phyloP scores from a whole-genome alignment of 37 sponge, comb jelly and placozoan species.

The Chondrosia reniformis region DNA sequence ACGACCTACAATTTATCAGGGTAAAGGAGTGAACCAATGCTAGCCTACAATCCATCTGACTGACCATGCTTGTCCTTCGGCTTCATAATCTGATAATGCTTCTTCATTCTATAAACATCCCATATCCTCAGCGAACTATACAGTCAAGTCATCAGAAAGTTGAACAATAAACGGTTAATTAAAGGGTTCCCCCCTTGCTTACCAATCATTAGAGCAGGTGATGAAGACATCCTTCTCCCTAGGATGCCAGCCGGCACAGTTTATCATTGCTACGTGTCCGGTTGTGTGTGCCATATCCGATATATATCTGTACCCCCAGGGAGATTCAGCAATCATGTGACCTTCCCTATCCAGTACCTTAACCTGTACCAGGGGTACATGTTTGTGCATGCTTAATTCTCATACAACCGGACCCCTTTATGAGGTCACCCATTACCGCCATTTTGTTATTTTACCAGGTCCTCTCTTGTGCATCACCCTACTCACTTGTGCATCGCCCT shows the following conservation, averaged over 20 bases:
- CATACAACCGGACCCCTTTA: too few species aligned
- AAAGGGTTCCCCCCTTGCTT: neutral
- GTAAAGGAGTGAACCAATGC: neutral
- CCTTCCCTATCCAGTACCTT: constrained; percentile 93
- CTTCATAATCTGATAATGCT: constrained; percentile 85
- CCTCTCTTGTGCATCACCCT: too few species aligned
- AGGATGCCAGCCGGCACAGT: constrained; percentile 88
- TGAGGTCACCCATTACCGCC: too few species aligned
- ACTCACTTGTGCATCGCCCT: too few species aligned
- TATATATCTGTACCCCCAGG: constrained; percentile 91
- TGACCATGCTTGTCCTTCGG: constrained; percentile 74
- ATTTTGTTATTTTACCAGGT: too few species aligned
- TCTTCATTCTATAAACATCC: constrained; percentile 73
- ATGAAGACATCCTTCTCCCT: constrained; percentile 69
- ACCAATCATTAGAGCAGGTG: constrained; percentile 90
- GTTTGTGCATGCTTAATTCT: neutral
- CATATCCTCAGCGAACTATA: constrained; percentile 78
- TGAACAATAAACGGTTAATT: neutral
- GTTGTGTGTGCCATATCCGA: constrained; percentile 90
- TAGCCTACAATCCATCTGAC: neutral
- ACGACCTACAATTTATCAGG: constrained; percentile 50
- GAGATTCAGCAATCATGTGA: constrained; percentile 61
- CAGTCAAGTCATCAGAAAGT: neutral
- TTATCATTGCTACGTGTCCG: constrained; percentile 86
- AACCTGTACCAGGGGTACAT: constrained; percentile 31